Conservation (phyloP, 2,888 invertebrate genomes). For the Drosophila sordidula region DNA sequence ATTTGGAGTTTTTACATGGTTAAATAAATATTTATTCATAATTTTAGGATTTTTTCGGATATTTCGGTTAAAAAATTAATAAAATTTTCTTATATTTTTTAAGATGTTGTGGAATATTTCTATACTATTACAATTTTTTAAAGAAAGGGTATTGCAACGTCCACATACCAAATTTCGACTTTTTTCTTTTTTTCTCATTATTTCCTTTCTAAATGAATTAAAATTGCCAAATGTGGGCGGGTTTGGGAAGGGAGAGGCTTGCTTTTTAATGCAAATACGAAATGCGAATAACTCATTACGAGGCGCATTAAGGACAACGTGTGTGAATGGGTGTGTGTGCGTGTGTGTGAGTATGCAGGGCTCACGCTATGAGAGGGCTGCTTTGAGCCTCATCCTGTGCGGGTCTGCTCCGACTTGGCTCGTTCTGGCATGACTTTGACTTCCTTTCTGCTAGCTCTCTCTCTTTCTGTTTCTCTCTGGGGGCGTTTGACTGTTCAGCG, state of each 20-base stretch:
- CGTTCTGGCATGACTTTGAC: conserved; percentile 68
- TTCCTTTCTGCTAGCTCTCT: conserved; percentile 53
- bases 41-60: too few relatives aligned
- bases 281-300: conserved; percentile 82
- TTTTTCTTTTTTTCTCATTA: conserved; percentile 58
- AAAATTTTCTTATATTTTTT: too few relatives aligned
- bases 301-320: conserved; percentile 75
- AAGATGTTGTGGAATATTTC: too few relatives aligned
- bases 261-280: conserved; percentile 73
- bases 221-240: conserved; percentile 72
- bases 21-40: too few relatives aligned
- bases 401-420: conserved; percentile 27
- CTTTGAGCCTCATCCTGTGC: conserved; percentile 49
- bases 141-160: conserved; percentile 16
- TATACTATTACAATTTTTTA: too few relatives aligned
- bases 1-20: too few relatives aligned
- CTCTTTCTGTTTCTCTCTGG: conserved; percentile 31
- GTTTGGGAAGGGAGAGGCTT: conserved; percentile 41
- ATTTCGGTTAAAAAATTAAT: too few relatives aligned
- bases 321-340: conserved; percentile 29
- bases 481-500: conserved; percentile 65
- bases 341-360: conserved; percentile 44
- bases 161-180: not conserved
- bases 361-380: conserved; percentile 70
- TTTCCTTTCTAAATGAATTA: conserved; percentile 76